Percentiles rank a stretch among this genome's conserved stretches.
phyloP scores from a whole-genome alignment of 2,113 vertebrate genomes.

The Nettapus auritus region DNA sequence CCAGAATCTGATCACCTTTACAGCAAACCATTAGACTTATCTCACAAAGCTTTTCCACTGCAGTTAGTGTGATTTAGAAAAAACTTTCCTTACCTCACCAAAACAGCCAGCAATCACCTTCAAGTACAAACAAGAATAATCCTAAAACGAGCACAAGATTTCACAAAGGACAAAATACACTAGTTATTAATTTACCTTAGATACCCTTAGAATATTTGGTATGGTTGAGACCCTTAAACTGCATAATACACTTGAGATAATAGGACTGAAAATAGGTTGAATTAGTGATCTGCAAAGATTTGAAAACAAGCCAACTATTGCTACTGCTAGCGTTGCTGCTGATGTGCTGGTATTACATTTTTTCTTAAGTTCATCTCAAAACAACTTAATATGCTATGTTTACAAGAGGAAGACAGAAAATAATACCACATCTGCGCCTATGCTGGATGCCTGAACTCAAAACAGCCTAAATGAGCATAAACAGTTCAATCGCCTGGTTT shows the following conservation, averaged over 20 bases:
- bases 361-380: not conserved
- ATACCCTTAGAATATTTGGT: not conserved
- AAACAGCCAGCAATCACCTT: not conserved
- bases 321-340: not conserved
- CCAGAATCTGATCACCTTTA: not conserved
- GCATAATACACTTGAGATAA: not conserved
- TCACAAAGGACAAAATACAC: not conserved
- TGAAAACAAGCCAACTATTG: not conserved
- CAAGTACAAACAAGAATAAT: not conserved
- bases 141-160: not conserved
- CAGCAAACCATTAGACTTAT: not conserved
- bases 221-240: not conserved
- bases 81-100: not conserved
- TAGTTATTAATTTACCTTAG: not conserved
- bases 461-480: not conserved
- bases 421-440: not conserved
- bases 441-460: not conserved
- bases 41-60: not conserved
- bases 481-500: not conserved
- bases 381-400: not conserved
- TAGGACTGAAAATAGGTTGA: not conserved
- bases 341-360: not conserved
- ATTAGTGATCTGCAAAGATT: not conserved
- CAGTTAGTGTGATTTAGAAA: not conserved
- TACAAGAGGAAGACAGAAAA: not conserved